A percentile compares a stretch with the other conserved stretches of the same genome.
These are phyloP conservation scores for Harlomillsia oculata DNA, from an alignment of 1,140 invertebrate species.

Conservation along the genomic window DNA sequence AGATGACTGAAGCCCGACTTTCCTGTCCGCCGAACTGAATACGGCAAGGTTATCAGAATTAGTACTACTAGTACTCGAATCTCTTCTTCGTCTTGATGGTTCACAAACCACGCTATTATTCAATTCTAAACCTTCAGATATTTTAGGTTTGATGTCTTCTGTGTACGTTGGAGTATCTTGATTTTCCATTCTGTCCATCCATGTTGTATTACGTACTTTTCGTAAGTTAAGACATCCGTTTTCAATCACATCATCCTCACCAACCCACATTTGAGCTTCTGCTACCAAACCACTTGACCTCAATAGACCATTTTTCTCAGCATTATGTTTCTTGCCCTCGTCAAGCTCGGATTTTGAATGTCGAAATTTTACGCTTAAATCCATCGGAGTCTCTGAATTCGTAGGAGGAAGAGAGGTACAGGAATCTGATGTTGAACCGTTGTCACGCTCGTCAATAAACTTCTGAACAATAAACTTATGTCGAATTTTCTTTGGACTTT, in stretches of 20 bases:
- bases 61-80: constrained; percentile 10
- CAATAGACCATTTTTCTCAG: constrained; percentile 20
- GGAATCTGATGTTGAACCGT: not conserved
- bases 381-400: constrained; percentile 23
- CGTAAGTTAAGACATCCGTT: constrained; percentile 27
- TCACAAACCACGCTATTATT: not conserved
- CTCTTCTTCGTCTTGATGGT: constrained; percentile 20
- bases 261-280: constrained; percentile 30
- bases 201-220: constrained; percentile 22
- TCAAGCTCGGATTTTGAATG: not conserved
- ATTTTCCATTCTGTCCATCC: not conserved
- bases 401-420: not conserved
- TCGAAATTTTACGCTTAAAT: constrained; percentile 20
- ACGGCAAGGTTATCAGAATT: not conserved
- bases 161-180: not conserved
- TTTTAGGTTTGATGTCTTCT: not conserved
- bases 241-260: constrained; percentile 19
- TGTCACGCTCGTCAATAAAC: not conserved
- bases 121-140: not conserved
- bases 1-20: not conserved
- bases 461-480: not conserved
- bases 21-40: not conserved
- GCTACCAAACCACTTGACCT: constrained; percentile 24
- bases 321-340: not conserved
- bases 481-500: not conserved